These are phyloP conservation scores for Masticophis lateralis DNA, from an alignment of 2,797 vertebrate species.

Conservation along the genomic window DNA sequence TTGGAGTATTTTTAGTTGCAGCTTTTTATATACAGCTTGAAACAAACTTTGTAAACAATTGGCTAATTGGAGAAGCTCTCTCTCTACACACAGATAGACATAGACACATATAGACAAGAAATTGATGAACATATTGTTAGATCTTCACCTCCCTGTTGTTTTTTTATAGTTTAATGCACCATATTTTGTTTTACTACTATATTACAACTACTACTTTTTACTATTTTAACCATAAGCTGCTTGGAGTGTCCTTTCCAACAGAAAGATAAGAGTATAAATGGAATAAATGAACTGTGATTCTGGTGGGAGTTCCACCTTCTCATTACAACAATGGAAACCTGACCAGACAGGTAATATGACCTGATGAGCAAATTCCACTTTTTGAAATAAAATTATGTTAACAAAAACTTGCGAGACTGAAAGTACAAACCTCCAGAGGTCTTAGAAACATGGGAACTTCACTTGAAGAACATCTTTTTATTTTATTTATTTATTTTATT, in stretches of 20 bases:
- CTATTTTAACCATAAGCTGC: background rate
- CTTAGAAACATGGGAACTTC: background rate
- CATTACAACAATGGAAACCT: background rate
- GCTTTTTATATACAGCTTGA: background rate
- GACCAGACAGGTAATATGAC: background rate
- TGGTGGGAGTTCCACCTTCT: too few relatives aligned
- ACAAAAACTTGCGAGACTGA: background rate
- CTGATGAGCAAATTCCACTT: background rate
- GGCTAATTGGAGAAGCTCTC: background rate
- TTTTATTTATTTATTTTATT: too few relatives aligned
- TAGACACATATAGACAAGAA: background rate
- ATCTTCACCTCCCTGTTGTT: background rate
- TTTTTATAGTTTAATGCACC: background rate
- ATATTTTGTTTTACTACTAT: background rate
- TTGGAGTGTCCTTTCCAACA: background rate
- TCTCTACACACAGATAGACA: background rate
- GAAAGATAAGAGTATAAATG: background rate
- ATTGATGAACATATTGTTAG: background rate
- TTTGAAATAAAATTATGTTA: background rate
- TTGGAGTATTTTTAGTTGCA: background rate
- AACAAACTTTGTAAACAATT: background rate
- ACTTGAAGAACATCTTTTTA: background rate
- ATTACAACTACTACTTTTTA: background rate
- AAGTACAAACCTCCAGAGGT: background rate
- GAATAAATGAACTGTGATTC: background rate